Base-by-base conservation (phyloP, 2,797 vertebrate genomes). In the Synanceia verrucosa region DNA sequence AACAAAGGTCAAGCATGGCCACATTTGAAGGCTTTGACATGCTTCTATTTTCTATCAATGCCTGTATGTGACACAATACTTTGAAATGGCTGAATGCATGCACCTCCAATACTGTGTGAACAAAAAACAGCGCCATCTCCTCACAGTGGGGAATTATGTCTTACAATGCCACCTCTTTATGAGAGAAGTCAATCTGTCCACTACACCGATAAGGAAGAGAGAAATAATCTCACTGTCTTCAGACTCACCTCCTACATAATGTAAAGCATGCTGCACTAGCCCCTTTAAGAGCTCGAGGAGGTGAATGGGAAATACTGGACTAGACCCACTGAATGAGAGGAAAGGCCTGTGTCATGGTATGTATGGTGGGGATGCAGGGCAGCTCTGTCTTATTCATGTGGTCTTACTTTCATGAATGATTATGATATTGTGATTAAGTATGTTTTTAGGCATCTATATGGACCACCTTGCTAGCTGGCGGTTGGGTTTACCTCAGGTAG, bases 401-500 rank as follows among this genome's bases (percentile, higher is more conserved):
- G 19, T 51, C 34, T 62, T 52, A n/a, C 6, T 48, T 41, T 58
- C 23, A n/a, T 52, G 9, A 33, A 78, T 71, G 52, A 72, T 11
- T 43, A 87, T 84, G 75, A 70, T 12, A 78, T 78, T 34, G 77
- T 84, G 61, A 78, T 69, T 39, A 83, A 69, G 76, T 82, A 65
- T 43, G 62, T 60, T 56, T 64, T 34, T 31, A 31, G 1, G 43
- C 53, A 57, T 68, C 48, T 71, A 75, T 14, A 79, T 56, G 16
- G 65, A 78, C 72, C 81, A 81, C 80, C 76, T 73, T 43, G 24
- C 73, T 70, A 65, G 76, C 64, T 85, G 56, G 69, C 59, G 39
- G 74, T 62, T 80, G 46, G 79, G 73, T 90, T 93, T 94, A 94
- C 93, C 94, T 94, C 91, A 94, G 78, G 89, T 87, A 92, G 90